Conservation (phyloP, 2,888 invertebrate genomes). For the Cenopis cana region DNA sequence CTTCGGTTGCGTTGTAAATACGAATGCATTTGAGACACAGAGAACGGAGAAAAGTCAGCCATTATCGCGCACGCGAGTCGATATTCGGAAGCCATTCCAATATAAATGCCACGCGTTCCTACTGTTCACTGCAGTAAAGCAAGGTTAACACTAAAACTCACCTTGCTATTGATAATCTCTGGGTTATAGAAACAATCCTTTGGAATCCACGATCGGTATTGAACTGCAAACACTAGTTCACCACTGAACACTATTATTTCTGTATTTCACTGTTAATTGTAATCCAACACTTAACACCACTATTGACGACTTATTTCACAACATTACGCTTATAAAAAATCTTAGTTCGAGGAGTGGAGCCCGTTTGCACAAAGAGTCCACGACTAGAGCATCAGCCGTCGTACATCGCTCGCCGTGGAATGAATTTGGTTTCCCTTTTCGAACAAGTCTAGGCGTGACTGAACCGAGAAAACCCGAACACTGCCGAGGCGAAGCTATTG, state of each 20-base stretch:
- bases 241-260: conserved; percentile 73
- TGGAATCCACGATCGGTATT: conserved; percentile 72
- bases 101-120: conserved; percentile 71
- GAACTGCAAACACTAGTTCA: conserved; percentile 75
- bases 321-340: conserved; percentile 73
- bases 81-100: conserved; percentile 82
- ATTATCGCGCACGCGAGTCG: conserved; percentile 84
- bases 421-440: conserved; percentile 82
- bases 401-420: conserved; percentile 83
- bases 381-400: conserved; percentile 83
- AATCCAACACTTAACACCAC: conserved; percentile 77
- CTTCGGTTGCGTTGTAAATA: conserved; percentile 41
- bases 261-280: conserved; percentile 69
- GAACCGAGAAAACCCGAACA: conserved; percentile 74
- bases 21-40: conserved; percentile 48
- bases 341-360: conserved; percentile 69
- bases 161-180: conserved; percentile 70
- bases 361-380: conserved; percentile 76
- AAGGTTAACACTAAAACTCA: conserved; percentile 60
- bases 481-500: conserved; percentile 59
- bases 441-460: conserved; percentile 85
- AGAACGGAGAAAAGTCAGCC: conserved; percentile 77
- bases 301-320: conserved; percentile 74
- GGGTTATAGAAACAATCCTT: conserved; percentile 74
- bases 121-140: conserved; percentile 48